A percentile compares a stretch with the other conserved stretches of the same genome.
Conservation (phyloP, 1,140 invertebrate species). For the Drosophila parabipectinata region DNA sequence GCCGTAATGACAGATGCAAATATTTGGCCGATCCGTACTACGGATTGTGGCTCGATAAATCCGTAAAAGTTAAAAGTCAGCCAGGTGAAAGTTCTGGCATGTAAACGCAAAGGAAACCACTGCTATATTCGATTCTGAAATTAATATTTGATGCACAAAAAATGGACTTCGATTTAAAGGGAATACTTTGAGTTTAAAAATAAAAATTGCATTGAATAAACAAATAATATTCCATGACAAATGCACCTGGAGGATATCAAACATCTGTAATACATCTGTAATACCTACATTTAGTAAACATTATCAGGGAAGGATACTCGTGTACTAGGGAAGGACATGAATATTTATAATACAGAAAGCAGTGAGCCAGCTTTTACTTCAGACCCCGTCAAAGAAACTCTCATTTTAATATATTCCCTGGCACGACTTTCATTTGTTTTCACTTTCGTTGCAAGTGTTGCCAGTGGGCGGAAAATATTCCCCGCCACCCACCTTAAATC, state of each 20-base stretch:
- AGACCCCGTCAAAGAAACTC: slow-evolving; percentile 50
- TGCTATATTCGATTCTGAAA: not conserved
- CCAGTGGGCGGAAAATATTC: slow-evolving; percentile 37
- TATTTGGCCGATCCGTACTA: slow-evolving; percentile 25
- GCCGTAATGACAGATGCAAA: slow-evolving; percentile 70
- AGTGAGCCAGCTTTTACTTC: slow-evolving; percentile 11
- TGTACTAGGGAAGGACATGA: slow-evolving; percentile 38
- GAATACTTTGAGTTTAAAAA: not conserved
- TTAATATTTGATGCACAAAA: not conserved
- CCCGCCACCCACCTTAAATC: not conserved
- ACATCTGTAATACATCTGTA: slow-evolving; percentile 6
- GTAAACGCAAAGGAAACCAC: not conserved
- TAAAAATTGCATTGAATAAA: too few species aligned
- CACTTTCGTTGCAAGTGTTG: slow-evolving; percentile 58
- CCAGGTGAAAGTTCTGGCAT: slow-evolving; percentile 7
- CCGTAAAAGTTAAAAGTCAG: slow-evolving; percentile 29
- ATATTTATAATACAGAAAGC: slow-evolving; percentile 61
- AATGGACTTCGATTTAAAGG: not conserved
- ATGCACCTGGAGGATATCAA: too few species aligned
- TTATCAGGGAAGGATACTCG: not conserved
- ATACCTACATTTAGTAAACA: slow-evolving; percentile 32
- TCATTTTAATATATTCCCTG: slow-evolving; percentile 71
- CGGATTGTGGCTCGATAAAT: slow-evolving; percentile 39
- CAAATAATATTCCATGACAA: too few species aligned
- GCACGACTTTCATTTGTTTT: slow-evolving; percentile 77